Conservation (phyloP, 2,113 vertebrate species). For the Gopherus flavomarginatus region DNA sequence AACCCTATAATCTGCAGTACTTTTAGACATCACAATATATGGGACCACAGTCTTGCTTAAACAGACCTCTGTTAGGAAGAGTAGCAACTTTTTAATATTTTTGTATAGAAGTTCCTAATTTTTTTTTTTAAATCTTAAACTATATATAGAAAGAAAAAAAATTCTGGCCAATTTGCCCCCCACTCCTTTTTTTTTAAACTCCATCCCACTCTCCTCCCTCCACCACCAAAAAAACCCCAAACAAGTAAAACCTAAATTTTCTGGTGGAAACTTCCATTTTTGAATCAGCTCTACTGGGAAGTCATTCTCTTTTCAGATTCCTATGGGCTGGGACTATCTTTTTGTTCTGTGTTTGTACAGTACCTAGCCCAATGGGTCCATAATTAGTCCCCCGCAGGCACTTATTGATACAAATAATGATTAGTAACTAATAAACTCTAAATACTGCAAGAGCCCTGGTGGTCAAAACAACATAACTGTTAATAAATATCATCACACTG, state of each 20-base stretch:
- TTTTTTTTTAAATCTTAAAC: background rate
- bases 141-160: background rate
- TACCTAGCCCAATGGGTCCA: too few species aligned
- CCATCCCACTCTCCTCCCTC: too few species aligned
- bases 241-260: background rate
- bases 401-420: background rate
- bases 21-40: background rate
- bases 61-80: background rate
- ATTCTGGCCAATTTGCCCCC: background rate
- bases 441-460: background rate
- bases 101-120: background rate
- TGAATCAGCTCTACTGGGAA: background rate
- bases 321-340: background rate
- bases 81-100: background rate
- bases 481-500: background rate
- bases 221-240: background rate
- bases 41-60: background rate
- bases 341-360: background rate
- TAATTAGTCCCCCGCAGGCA: background rate
- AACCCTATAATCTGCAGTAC: background rate
- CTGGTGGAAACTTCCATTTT: background rate
- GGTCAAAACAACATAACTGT: background rate
- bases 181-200: too few species aligned
- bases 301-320: background rate
- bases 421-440: background rate